Base-by-base conservation (phyloP, 2,113 vertebrate species). In the Butastur rufipennis region DNA sequence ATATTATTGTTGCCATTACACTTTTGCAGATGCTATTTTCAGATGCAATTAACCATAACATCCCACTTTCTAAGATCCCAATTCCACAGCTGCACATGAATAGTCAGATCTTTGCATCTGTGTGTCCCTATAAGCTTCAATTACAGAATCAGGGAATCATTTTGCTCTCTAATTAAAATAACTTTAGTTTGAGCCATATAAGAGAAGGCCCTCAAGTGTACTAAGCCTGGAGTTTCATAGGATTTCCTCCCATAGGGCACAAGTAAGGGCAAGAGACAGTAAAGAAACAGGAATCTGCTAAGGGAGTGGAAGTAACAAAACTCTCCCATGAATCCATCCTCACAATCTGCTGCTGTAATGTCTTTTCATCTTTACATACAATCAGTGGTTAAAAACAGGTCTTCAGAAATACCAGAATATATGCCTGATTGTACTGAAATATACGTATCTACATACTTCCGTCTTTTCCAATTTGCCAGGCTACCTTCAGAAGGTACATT, bases 11-110 rank as follows among this genome's bases (percentile, higher is more conserved):
- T 87, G 47, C 77, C 27, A 38, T 47, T 84, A 53, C 34, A 42
- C n/a, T 36, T 89, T 71, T 22, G 48, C 72, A 87, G 27, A 56
- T 89, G 42, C 67, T 75, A 83, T 86, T 93, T 93, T 88, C 72
- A 86, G 77, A 81, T 52, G 34, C 42, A 87, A 50, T 75, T 92
- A 84, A 58, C 53, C 43, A 68, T 34, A 72, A 67, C n/a, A 78
- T 81, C 63, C 32, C 40, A 47, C 52, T 52, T 65, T 83, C 42
- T 68, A 67, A 81, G 90, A 91, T 68, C 40, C 68, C 70, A 89
- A 0, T 87, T 97, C 45, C 52, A 59, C 38, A 89, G 94, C 91
- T 91, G 88, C 86, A 93, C 53, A 62, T 77, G 88, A 96, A 83
- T 53, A 90, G 78, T 53, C 62, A 81, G 48, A 86, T 90, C 53